Evolutionary conservation across 1,140 invertebrate species (phyloP), one percentile per base, ranked within the genome.

Genomic region (Trachymyrmex cornetzi): DNA sequence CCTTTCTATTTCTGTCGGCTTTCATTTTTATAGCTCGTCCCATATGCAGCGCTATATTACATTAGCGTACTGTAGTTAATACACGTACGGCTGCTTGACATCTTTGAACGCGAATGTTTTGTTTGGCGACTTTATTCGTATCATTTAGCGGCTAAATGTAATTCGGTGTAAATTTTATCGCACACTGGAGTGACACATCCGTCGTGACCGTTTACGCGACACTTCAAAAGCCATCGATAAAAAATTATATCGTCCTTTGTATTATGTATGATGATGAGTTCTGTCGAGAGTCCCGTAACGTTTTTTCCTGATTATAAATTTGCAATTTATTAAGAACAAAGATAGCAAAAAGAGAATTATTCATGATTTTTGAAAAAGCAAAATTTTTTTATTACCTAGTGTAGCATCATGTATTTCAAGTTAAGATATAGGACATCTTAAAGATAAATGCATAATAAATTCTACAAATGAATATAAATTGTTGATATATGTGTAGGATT

Each of bases 101-200:
- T 82, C 24, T 82, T 61, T 74, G 59, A 82, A 24, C 7, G 38
- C 34, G 48, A 72, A 74, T 66, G 38, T 38, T 72, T 19, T 71
- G 75, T 77, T 77, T 88, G 59, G 75, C 59, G 53, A 87, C 81
- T 85, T 86, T 87, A 81, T 87, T 87, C 79, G 57, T 50, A 55
- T 53, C 74, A 64, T 69, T 69, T 77, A 63, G n/a, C 24, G 44
- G 30, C 22, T 86, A 66, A 91, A 86, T 92, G 80, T 86, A 57
- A 89, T 89, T 92, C 77, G 38, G 66, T 89, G 88, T 88, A 79
- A 74, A 77, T 85, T 90, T 92, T 91, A 88, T 92, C 88, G 22
- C 44, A 3, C 30, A 30, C 38, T 86, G n/a, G 22, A 34, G 30
- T 55, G 61, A 85, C 82, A 86, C 77, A 74, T 86, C 63, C 38